Evolutionary conservation across 2,888 invertebrate genomes (phyloP).

Genomic region (Tetheella fluctuosa): DNA sequence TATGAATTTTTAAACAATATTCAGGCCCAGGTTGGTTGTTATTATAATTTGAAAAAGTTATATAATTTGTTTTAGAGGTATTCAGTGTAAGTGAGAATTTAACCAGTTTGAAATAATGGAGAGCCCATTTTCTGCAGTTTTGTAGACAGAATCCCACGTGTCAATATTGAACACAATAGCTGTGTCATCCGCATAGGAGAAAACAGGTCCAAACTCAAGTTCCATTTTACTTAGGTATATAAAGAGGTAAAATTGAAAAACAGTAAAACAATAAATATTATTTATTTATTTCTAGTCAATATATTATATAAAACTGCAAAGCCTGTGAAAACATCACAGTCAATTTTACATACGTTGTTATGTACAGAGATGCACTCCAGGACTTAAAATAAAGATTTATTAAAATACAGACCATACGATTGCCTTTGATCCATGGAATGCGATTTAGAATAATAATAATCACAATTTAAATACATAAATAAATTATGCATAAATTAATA

Average conservation of each 20-base stretch:
- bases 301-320: slow-evolving; percentile 51
- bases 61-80: no score
- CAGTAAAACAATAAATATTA: slow-evolving; percentile 27
- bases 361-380: slow-evolving; percentile 27
- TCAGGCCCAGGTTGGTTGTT: no score
- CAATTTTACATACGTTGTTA: slow-evolving; percentile 40
- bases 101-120: no score
- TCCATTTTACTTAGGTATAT: no score
- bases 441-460: neutral
- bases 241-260: slow-evolving; percentile 17
- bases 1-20: no score
- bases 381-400: neutral
- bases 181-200: no score
- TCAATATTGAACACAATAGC: no score
- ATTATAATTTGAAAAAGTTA: no score
- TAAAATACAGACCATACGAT: neutral
- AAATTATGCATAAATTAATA: neutral
- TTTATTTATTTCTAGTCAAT: slow-evolving; percentile 46
- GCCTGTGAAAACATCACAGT: slow-evolving; percentile 50
- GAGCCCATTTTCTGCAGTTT: no score
- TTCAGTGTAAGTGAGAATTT: no score
- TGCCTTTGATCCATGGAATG: neutral
- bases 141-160: no score
- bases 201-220: no score
- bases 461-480: neutral